A percentile compares a stretch with the other conserved stretches of the same genome.
phyloP scores from a whole-genome alignment of 2,888 invertebrate species.

The Miltochrista miniata region DNA sequence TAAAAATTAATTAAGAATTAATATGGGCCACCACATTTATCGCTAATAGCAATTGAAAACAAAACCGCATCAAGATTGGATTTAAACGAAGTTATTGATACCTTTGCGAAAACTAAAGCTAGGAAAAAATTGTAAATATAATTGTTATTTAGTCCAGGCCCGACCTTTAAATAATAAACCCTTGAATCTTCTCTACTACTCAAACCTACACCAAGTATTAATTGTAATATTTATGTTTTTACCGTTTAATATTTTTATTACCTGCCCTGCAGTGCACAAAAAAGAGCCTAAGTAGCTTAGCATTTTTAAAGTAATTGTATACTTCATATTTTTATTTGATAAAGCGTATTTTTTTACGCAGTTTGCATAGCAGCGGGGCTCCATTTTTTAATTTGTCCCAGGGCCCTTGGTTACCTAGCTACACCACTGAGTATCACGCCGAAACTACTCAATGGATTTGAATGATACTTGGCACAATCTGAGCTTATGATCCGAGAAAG shows the following conservation, averaged over 20 bases:
- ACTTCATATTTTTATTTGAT: constrained; percentile 18
- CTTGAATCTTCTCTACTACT: constrained; percentile 12
- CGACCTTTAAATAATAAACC: constrained; percentile 9
- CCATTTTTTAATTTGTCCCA: too few relatives aligned
- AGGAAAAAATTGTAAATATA: background rate
- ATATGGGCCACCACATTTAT: constrained; percentile 27
- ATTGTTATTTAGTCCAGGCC: background rate
- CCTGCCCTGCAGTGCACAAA: too few relatives aligned
- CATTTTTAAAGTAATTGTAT: constrained; percentile 16
- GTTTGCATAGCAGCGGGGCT: background rate
- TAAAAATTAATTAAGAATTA: too few relatives aligned
- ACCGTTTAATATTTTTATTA: constrained; percentile 13
- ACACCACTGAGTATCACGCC: too few relatives aligned
- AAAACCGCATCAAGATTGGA: too few relatives aligned
- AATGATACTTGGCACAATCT: too few relatives aligned
- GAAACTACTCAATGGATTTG: too few relatives aligned
- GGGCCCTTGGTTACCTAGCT: too few relatives aligned
- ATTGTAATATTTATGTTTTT: constrained; percentile 7
- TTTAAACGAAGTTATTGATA: too few relatives aligned
- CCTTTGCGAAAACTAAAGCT: too few relatives aligned
- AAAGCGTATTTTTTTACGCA: background rate
- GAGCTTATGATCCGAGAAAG: too few relatives aligned
- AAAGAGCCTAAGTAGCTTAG: too few relatives aligned
- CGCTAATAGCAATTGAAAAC: constrained; percentile 16
- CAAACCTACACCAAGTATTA: constrained; percentile 10